Percentiles rank a stretch among this genome's conserved stretches.
phyloP scores from a whole-genome alignment of 2,888 invertebrate genomes.

The Eupithecia tripunctaria region DNA sequence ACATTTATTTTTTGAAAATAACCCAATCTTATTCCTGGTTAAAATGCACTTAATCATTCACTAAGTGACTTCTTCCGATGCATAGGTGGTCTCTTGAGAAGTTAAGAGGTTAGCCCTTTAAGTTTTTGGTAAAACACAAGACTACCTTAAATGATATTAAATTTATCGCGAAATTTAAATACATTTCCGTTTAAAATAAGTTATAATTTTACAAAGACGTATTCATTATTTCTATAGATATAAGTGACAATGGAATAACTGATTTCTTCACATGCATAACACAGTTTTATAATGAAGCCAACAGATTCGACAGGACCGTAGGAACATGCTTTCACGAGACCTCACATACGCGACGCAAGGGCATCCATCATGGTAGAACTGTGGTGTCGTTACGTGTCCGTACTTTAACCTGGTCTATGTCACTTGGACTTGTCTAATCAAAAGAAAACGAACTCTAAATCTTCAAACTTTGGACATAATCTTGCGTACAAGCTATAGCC shows the following conservation, averaged over 20 bases:
- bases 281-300: slow-evolving; percentile 32
- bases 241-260: neutral
- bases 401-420: slow-evolving; percentile 40
- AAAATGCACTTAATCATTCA: slow-evolving; percentile 24
- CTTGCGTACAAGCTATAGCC: neutral
- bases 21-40: slow-evolving; percentile 47
- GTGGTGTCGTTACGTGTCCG: slow-evolving; percentile 71
- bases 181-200: slow-evolving; percentile 1
- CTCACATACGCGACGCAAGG: slow-evolving; percentile 66
- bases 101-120: neutral
- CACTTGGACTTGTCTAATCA: slow-evolving; percentile 13
- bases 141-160: neutral
- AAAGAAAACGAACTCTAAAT: slow-evolving; percentile 6
- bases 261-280: slow-evolving; percentile 4
- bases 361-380: slow-evolving; percentile 81
- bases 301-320: slow-evolving; percentile 40
- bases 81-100: slow-evolving; percentile 8
- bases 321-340: slow-evolving; percentile 63
- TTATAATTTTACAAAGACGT: neutral
- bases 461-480: slow-evolving; percentile 2
- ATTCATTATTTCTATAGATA: neutral
- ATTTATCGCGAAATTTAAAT: neutral
- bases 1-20: slow-evolving; percentile 56
- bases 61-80: slow-evolving; percentile 16
- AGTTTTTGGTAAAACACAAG: neutral